Evolutionary conservation across 1,140 invertebrate species (phyloP), one percentile per base, ranked within the genome.

Genomic region (Drosophila orena): DNA sequence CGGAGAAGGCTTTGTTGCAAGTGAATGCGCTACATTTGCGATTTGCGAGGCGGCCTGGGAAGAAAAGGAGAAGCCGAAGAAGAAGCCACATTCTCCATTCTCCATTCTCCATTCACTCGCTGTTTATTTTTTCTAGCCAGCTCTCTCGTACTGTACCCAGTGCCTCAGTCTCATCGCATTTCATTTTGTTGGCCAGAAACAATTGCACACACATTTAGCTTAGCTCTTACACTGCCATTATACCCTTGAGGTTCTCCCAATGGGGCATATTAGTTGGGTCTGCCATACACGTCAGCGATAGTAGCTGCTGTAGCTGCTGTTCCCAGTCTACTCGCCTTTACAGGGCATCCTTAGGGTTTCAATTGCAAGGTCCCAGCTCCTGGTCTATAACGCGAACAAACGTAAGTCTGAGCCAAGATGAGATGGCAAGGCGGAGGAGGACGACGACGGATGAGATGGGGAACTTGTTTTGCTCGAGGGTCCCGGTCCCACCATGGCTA

Each of bases 11-110:
- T 83, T 83, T 83, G 79, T 83, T 83, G 79, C 74, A 78, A 70
- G 58, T 64, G 74, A 81, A 78, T 81, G 83, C 75, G 79, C 79
- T 66, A 81, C 81, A 86, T 84, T 83, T 84, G 65, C 68, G 54
- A 86, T 79, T 83, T 84, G 65, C 68, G 54, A 83, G 52, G 73
- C 53, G 55, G 34, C 38, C n/a, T 35, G 20, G 38, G 27, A 53
- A 43, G 17, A 37, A 27, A 17, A 35, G 15, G 1, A 15, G 24
- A 50, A 50, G 27, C 8, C n/a, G 30, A 10, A 47, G 17, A 55
- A 43, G 70, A 52, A 50, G 27, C 40, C 55, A 47, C 40, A 22
- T 20, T n/a, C 12, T 35, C 30, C 30, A 30, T 30, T 44, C n/a
- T 15, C 50, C 64, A 24, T 12, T 20, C 44, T 12, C 30, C 30